These are phyloP conservation scores for Dicyrtoma fusca DNA, from an alignment of 2,888 invertebrate genomes.

Conservation along the genomic window DNA sequence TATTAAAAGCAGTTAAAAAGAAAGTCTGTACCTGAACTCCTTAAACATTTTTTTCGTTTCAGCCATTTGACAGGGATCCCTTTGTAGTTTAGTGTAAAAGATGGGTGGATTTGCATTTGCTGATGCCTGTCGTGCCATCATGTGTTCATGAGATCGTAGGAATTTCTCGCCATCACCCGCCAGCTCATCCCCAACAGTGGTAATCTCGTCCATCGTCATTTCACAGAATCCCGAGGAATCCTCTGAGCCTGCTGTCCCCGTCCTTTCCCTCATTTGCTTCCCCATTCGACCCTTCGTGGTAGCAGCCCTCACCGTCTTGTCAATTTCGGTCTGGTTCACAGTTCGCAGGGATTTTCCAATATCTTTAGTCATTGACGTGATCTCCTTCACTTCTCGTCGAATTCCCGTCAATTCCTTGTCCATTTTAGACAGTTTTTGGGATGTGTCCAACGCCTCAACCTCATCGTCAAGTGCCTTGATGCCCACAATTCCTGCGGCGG, in stretches of 20 bases:
- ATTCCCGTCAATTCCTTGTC: constrained; percentile 25
- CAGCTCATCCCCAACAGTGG: constrained; percentile 4
- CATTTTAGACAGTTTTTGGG: constrained; percentile 22
- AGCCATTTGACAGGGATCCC: neutral
- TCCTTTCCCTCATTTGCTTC: neutral
- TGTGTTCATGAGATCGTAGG: neutral
- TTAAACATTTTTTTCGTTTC: constrained; percentile 19
- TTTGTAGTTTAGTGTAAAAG: neutral
- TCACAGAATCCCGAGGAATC: constrained; percentile 36
- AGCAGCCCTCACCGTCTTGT: neutral
- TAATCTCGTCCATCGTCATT: constrained; percentile 34
- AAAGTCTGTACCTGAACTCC: constrained; percentile 18
- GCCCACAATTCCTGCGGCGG: too few species aligned
- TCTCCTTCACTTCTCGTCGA: constrained; percentile 19
- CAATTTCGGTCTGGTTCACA: neutral
- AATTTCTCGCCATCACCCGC: constrained; percentile 28
- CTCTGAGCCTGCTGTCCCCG: constrained; percentile 24
- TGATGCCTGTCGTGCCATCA: too few species aligned
- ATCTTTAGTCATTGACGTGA: constrained; percentile 27
- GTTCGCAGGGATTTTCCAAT: constrained; percentile 24
- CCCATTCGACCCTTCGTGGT: neutral
- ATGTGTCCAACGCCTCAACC: constrained; percentile 9
- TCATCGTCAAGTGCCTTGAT: too few species aligned
- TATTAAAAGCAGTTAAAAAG: neutral
- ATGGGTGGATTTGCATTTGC: neutral